These are phyloP conservation scores for Nasonia vitripennis DNA, from an alignment of 1,140 invertebrate species.

Conservation along the genomic window DNA sequence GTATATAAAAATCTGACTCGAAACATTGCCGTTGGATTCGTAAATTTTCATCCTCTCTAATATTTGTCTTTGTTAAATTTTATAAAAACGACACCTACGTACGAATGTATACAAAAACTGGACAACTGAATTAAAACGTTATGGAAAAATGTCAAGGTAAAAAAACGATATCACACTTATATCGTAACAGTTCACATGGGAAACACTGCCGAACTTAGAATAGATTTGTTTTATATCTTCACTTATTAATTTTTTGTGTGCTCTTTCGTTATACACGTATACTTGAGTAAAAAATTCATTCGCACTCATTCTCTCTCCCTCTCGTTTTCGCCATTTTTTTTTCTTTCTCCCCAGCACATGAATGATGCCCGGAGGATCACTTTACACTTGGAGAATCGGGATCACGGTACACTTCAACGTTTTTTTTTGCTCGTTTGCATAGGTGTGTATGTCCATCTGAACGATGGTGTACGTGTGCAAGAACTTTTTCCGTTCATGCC, in stretches of 20 bases:
- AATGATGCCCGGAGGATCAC: conserved; percentile 38
- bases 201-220: conserved; percentile 29
- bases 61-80: conserved; percentile 10
- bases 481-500: not conserved
- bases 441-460: not conserved
- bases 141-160: conserved; percentile 27
- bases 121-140: conserved; percentile 5
- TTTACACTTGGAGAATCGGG: conserved; percentile 51
- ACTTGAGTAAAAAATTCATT: conserved; percentile 56
- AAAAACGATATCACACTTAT: conserved; percentile 19
- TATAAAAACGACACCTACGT: conserved; percentile 31
- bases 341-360: conserved; percentile 32
- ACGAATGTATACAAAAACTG: not conserved
- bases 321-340: conserved; percentile 18
- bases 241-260: conserved; percentile 10
- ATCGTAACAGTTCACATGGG: not conserved
- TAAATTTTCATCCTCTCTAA: conserved; percentile 26
- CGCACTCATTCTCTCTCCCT: conserved; percentile 45
- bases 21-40: conserved; percentile 28
- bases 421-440: conserved; percentile 24
- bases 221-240: conserved; percentile 17
- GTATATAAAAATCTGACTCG: conserved; percentile 39
- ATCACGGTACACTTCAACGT: conserved; percentile 41
- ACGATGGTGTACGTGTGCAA: not conserved
- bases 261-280: conserved; percentile 36